phyloP scores from a whole-genome alignment of 2,888 invertebrate species.

The Oxystoma pomonae region DNA sequence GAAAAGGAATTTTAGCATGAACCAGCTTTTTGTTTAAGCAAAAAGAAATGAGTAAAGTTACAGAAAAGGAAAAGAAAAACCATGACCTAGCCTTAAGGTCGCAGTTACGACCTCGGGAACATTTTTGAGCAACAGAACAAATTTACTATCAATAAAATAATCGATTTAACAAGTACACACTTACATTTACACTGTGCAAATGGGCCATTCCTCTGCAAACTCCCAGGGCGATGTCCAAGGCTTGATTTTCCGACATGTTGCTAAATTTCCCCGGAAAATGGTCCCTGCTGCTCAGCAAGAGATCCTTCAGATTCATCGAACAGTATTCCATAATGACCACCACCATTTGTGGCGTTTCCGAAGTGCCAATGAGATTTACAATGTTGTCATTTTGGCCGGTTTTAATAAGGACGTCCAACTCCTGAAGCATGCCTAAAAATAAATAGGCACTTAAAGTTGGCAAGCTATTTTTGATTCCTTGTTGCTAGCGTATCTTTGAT shows the following conservation, averaged over 20 bases:
- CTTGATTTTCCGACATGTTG: conserved; percentile 58
- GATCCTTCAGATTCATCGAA: conserved; percentile 64
- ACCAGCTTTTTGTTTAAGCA: no score
- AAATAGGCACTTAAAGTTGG: no score
- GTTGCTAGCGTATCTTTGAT: no score
- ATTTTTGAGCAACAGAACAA: no score
- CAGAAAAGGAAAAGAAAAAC: no score
- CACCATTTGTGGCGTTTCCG: conserved; percentile 71
- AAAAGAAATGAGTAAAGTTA: no score
- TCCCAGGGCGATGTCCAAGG: conserved; percentile 62
- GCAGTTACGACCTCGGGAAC: no score
- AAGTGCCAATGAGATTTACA: conserved; percentile 71
- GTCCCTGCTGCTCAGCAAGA: conserved; percentile 60
- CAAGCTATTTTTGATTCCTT: no score
- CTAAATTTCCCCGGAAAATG: conserved; percentile 50
- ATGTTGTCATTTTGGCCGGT: conserved; percentile 68
- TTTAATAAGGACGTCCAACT: conserved; percentile 67
- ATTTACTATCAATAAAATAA: no score
- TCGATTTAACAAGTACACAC: no score
- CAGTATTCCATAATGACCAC: conserved; percentile 71
- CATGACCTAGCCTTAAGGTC: no score
- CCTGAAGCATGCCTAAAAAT: conserved; percentile 54
- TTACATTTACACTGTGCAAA: conserved; percentile 58
- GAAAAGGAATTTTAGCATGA: no score
- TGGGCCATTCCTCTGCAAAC: conserved; percentile 71